Conservation (phyloP, 2,113 vertebrate species). For the Bubo scandiacus region DNA sequence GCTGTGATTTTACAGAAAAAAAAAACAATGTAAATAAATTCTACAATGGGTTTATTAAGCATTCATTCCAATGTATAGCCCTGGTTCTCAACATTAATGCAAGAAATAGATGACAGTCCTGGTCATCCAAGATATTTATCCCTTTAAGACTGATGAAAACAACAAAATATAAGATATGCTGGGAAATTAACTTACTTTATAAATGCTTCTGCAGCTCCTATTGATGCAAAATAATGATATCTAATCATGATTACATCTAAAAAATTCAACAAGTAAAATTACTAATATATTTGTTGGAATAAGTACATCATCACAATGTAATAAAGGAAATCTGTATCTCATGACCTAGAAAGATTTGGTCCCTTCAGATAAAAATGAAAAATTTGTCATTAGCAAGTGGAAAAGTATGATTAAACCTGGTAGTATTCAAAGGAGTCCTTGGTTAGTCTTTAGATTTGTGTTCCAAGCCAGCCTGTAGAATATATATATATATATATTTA, state of each 20-base stretch:
- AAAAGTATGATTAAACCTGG: not conserved
- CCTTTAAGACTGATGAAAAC: not conserved
- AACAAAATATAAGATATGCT: not conserved
- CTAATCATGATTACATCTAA: not conserved
- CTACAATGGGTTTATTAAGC: not conserved
- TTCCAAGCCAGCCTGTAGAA: not conserved
- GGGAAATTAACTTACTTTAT: not conserved
- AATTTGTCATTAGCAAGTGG: not conserved
- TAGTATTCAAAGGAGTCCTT: not conserved
- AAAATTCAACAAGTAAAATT: not conserved
- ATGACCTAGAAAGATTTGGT: not conserved
- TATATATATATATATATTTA: not conserved
- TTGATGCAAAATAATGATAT: not conserved
- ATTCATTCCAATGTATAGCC: not conserved
- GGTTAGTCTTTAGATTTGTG: not conserved
- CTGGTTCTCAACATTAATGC: not conserved
- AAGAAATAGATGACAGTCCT: not conserved
- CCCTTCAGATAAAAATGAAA: not conserved
- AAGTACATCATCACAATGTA: not conserved
- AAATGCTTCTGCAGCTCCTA: not conserved
- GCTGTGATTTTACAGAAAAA: not conserved
- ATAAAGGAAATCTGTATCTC: not conserved
- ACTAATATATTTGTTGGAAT: not conserved
- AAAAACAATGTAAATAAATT: not conserved
- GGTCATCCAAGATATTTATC: not conserved